Conservation (phyloP, 2,113 vertebrate genomes). For the Talpa occidentalis region DNA sequence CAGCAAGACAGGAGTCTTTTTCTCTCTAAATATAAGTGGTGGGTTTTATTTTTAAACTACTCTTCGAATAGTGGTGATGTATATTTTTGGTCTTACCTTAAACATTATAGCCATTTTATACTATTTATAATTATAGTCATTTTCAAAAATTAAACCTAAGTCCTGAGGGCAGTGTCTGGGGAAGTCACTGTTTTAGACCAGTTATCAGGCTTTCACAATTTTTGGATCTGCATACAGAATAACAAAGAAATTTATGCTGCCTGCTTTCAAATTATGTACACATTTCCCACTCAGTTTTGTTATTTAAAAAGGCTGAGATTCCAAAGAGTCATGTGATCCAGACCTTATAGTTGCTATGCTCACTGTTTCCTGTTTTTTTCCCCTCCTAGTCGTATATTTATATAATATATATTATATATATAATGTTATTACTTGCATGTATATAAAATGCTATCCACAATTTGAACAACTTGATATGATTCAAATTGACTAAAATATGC, state of each 20-base stretch:
- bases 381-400: neutral
- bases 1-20: neutral
- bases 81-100: neutral
- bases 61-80: neutral
- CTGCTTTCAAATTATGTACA: neutral
- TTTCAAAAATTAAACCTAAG: slow-evolving; percentile 25
- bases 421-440: neutral
- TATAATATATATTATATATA: neutral
- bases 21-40: neutral
- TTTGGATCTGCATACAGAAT: neutral
- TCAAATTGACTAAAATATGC: neutral
- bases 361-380: neutral
- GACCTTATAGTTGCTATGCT: neutral
- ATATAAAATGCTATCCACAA: neutral
- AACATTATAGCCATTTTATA: neutral
- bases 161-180: neutral
- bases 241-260: neutral
- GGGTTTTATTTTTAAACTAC: neutral
- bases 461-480: neutral
- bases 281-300: neutral
- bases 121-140: neutral
- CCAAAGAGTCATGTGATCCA: neutral
- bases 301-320: slow-evolving; percentile 13
- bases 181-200: neutral
- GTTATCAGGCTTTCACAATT: neutral